Base-by-base conservation (phyloP, 64 coral and sea anemone genomes). In the Montipora capricornis region DNA sequence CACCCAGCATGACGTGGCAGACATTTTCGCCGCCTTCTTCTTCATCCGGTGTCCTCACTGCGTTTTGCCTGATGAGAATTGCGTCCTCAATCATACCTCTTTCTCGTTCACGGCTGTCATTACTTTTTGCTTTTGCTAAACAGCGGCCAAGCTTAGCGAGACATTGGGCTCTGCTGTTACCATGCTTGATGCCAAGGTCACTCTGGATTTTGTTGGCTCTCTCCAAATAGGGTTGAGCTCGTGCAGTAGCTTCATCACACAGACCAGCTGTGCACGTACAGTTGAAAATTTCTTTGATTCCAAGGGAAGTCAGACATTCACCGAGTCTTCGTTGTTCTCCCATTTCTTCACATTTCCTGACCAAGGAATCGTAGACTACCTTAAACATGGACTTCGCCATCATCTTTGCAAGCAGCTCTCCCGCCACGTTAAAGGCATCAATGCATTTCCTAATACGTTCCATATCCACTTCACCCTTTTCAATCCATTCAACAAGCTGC, bases 101-200 rank as follows among this genome's bases (percentile, higher is more conserved):
- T 5, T 51, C 90, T 11, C 44, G 76, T 4, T 84, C 69, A 26
- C 26, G 26, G 4, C 22, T 16, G 12, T 75, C 8, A 45, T 44
- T 5, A 6, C 76, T 12, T 64, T 50, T 60, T 45, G 57, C 14
- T 64, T 50, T 60, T 45, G 57, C 81, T 2, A 77, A 24, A 75
- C 90, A 92, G 13, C 68, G 80, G 24, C 81, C 90, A 76, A 68
- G 90, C 84, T 78, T 92, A 53, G 69, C 50, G 19, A 92, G 90
- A 17, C 81, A 92, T 14, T 87, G 90, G 7, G 90, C 90, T 14
- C 73, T 29, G 76, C 70, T 58, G 16, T 64, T 84, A 37, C 73
- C 81, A 0, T 20, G 15, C 20, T 46, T 76, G 17, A 92, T 48
- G 6, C 7, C 37, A 50, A 66, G n/a, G 19, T 24, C 11, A 8